Evolutionary conservation across 64 coral and sea anemone species (phyloP).

Genomic region (Anthopleura sola): DNA sequence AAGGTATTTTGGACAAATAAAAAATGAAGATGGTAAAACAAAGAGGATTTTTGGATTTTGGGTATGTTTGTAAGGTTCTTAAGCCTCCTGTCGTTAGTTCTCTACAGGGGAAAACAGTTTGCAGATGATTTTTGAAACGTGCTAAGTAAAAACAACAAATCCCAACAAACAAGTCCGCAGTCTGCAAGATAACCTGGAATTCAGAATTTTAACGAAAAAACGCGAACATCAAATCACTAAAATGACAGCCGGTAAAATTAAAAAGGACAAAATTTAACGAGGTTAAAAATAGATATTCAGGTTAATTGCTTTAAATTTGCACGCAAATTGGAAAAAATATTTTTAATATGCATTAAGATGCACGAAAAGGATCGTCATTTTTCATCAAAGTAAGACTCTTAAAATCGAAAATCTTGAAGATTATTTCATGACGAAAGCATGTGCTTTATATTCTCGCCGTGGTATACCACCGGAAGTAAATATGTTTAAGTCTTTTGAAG

Average conservation of each 20-base stretch:
- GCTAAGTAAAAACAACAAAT: neutral
- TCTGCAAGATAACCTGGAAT: neutral
- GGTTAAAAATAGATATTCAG: neutral
- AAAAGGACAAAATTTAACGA: neutral
- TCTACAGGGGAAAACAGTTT: neutral
- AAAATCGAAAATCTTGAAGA: neutral
- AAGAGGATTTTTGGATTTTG: neutral
- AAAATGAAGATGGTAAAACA: neutral
- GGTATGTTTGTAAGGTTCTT: neutral
- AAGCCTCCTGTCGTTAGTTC: neutral
- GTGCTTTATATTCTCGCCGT: neutral
- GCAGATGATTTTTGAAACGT: conserved; percentile 1
- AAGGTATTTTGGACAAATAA: neutral
- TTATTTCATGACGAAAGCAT: neutral
- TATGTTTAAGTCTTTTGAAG: neutral
- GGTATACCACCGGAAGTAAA: neutral
- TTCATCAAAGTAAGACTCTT: neutral
- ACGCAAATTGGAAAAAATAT: neutral
- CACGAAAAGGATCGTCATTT: neutral
- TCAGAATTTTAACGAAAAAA: neutral
- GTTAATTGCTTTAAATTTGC: neutral
- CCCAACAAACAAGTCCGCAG: neutral
- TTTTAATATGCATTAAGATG: neutral
- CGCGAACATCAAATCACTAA: neutral
- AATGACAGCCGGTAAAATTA: neutral